Conservation (phyloP, 2,113 vertebrate genomes). For the Pagrus major region DNA sequence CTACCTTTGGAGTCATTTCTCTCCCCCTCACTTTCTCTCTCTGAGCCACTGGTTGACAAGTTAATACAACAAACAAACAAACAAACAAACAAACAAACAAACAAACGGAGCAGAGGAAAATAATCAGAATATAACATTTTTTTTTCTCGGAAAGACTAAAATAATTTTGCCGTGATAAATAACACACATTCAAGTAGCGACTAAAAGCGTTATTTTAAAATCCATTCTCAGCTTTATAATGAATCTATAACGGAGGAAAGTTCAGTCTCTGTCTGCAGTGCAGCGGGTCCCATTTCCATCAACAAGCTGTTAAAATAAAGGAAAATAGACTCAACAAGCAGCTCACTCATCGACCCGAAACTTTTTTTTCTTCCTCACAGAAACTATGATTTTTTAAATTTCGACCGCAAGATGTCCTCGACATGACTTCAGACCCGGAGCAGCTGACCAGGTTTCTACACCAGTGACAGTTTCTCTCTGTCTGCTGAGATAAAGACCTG, state of each 20-base stretch:
- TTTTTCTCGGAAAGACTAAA: neutral
- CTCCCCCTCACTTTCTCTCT: conserved; percentile 25
- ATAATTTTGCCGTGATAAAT: neutral
- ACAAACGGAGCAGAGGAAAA: neutral
- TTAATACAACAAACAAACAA: conserved; percentile 11
- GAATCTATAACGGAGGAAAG: conserved; percentile 28
- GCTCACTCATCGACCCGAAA: neutral
- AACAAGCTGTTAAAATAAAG: neutral
- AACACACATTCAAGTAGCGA: neutral
- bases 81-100: no score
- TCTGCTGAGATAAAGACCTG: no score
- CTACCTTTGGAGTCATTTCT: conserved; percentile 20
- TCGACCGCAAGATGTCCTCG: conserved; percentile 18
- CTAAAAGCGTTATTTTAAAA: neutral
- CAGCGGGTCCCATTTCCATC: neutral
- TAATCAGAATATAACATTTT: neutral
- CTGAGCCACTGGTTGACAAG: conserved; percentile 38
- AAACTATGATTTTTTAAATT: neutral
- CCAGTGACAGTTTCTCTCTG: no score
- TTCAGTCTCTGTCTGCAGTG: neutral
- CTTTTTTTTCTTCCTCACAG: neutral
- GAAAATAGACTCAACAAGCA: no score
- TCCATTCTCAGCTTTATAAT: neutral
- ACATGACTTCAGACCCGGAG: neutral
- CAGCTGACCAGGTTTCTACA: no score